Evolutionary conservation across 1,140 invertebrate genomes (phyloP).

Genomic region (Diachasmimorpha longicaudata): DNA sequence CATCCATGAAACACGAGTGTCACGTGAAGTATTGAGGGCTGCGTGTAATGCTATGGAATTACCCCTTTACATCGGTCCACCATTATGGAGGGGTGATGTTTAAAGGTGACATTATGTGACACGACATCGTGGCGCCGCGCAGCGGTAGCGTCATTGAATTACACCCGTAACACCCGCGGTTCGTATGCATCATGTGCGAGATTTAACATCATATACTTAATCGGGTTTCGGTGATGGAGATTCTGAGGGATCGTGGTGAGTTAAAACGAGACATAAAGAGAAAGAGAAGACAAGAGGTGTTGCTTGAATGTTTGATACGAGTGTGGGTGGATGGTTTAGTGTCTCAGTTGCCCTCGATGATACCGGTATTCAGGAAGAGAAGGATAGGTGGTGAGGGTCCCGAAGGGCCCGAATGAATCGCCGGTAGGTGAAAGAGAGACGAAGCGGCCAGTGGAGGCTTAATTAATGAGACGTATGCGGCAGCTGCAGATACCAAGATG

Average conservation of each 20-base stretch:
- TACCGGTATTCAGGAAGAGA: neutral
- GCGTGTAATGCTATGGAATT: slow-evolving; percentile 40
- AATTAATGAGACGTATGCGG: slow-evolving; percentile 61
- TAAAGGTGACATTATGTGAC: slow-evolving; percentile 40
- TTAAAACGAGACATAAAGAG: neutral
- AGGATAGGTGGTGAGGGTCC: neutral
- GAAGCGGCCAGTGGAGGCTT: slow-evolving; percentile 40
- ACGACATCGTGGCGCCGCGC: slow-evolving; percentile 23
- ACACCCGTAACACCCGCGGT: neutral
- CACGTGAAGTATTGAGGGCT: slow-evolving; percentile 32
- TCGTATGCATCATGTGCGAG: neutral
- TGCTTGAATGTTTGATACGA: neutral
- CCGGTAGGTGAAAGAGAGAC: slow-evolving; percentile 14
- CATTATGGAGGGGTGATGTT: slow-evolving; percentile 34
- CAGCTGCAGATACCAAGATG: slow-evolving; percentile 59
- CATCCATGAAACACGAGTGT: slow-evolving; percentile 23
- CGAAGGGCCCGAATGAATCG: neutral
- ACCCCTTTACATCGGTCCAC: slow-evolving; percentile 35
- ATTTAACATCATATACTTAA: neutral
- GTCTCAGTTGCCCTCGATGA: neutral
- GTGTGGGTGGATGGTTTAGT: slow-evolving; percentile 6
- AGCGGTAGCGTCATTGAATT: slow-evolving; percentile 10
- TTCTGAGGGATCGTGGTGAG: neutral
- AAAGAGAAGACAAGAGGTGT: neutral
- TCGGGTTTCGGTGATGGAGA: slow-evolving; percentile 9